Evolutionary conservation across 2,113 vertebrate species (phyloP).

Genomic region (Morone chrysops): DNA sequence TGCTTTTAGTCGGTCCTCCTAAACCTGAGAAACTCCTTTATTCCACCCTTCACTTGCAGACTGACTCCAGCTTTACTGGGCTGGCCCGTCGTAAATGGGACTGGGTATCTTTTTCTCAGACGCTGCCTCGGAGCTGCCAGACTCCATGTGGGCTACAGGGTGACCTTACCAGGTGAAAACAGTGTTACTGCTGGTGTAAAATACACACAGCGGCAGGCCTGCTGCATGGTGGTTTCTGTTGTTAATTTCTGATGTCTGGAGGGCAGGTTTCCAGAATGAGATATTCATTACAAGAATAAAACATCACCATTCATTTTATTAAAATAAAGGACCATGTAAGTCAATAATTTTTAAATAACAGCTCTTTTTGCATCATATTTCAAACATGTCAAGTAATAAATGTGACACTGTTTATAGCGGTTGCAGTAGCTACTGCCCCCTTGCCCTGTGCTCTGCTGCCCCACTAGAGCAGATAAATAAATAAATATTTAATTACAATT

Average conservation of each 20-base stretch:
- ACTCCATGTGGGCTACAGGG: slow-evolving; percentile 49
- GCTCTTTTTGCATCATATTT: slow-evolving; percentile 4
- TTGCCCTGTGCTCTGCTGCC: background rate
- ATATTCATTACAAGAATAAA: slow-evolving; percentile 33
- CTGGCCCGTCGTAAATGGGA: slow-evolving; percentile 68
- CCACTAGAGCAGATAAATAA: background rate
- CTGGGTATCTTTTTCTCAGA: slow-evolving; percentile 72
- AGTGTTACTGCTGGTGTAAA: slow-evolving; percentile 73
- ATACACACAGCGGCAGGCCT: slow-evolving; percentile 53
- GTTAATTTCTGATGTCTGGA: slow-evolving; percentile 42
- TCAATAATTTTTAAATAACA: background rate
- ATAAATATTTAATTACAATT: background rate
- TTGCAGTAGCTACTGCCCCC: too few relatives aligned
- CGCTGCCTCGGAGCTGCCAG: slow-evolving; percentile 50
- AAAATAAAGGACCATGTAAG: background rate
- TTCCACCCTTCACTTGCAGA: slow-evolving; percentile 73
- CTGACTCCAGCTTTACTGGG: slow-evolving; percentile 76
- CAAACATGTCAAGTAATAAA: background rate
- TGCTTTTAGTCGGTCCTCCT: slow-evolving; percentile 44
- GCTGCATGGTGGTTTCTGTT: slow-evolving; percentile 38
- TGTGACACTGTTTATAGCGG: background rate
- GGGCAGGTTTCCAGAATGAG: slow-evolving; percentile 34
- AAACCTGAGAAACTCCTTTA: slow-evolving; percentile 69
- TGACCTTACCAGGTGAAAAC: slow-evolving; percentile 76
- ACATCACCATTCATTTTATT: background rate